These are phyloP conservation scores for Andrena marginata DNA, from an alignment of 2,888 invertebrate genomes.

Conservation along the genomic window DNA sequence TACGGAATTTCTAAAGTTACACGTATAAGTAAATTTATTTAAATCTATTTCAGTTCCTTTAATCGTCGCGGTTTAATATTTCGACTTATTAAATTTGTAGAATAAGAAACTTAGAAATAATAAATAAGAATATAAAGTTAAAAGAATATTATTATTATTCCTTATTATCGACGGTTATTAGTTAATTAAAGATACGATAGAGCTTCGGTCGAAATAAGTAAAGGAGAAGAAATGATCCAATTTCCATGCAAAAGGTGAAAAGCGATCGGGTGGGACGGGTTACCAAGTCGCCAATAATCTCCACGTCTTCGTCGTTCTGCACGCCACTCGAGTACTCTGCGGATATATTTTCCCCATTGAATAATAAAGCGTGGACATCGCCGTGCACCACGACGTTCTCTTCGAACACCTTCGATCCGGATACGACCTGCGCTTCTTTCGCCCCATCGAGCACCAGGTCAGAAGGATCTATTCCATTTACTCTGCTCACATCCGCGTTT, in stretches of 20 bases:
- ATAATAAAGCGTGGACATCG: constrained; percentile 48
- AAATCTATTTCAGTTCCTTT: neutral
- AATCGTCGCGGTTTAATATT: neutral
- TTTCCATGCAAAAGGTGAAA: too few relatives aligned
- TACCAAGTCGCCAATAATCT: constrained; percentile 77
- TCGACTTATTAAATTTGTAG: too few relatives aligned
- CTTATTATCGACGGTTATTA: neutral
- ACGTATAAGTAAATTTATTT: too few relatives aligned
- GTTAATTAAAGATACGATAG: too few relatives aligned
- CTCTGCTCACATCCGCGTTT: constrained; percentile 48
- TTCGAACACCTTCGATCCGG: constrained; percentile 66
- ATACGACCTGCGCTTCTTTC: constrained; percentile 61
- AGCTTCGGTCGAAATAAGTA: neutral
- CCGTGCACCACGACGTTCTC: constrained; percentile 67
- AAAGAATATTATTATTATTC: too few relatives aligned
- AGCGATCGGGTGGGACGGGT: constrained; percentile 15
- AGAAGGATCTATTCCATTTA: constrained; percentile 72
- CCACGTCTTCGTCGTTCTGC: constrained; percentile 66
- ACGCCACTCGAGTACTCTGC: constrained; percentile 66
- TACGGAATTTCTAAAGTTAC: too few relatives aligned
- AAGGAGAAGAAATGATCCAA: too few relatives aligned
- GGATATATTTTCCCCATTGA: constrained; percentile 68
- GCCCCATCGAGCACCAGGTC: constrained; percentile 70
- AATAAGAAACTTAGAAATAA: too few relatives aligned
- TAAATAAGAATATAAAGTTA: too few relatives aligned